These are phyloP conservation scores for Leptobrachium leishanense DNA, from an alignment of 2,113 vertebrate species.

Conservation along the genomic window DNA sequence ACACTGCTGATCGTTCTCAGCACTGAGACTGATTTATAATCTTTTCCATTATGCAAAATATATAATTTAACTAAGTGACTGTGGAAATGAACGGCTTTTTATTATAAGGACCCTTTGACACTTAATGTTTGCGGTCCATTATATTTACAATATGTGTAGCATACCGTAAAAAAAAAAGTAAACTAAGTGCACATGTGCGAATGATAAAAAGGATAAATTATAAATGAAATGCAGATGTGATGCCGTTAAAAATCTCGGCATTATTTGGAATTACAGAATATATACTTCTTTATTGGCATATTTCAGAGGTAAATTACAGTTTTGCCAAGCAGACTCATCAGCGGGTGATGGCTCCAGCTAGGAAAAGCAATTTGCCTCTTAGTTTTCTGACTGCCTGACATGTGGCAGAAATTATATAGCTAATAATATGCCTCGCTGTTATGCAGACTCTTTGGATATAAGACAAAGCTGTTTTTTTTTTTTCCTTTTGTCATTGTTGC, in stretches of 20 bases:
- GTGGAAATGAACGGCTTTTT: too few relatives aligned
- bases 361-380: slow-evolving; percentile 37
- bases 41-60: too few relatives aligned
- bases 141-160: too few relatives aligned
- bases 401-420: slow-evolving; percentile 21
- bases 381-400: slow-evolving; percentile 27
- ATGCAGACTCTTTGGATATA: slow-evolving; percentile 23
- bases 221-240: not conserved
- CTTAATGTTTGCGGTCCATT: too few relatives aligned
- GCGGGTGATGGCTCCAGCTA: slow-evolving; percentile 27
- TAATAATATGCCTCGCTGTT: slow-evolving; percentile 18
- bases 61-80: too few relatives aligned
- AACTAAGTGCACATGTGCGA: too few relatives aligned
- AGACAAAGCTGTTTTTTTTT: not conserved
- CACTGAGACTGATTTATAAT: too few relatives aligned
- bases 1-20: too few relatives aligned
- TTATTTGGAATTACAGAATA: slow-evolving; percentile 6
- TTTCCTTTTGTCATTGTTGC: too few relatives aligned
- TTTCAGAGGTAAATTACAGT: slow-evolving; percentile 38
- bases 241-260: not conserved
- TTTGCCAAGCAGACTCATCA: slow-evolving; percentile 9
- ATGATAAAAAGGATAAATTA: not conserved
- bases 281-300: slow-evolving; percentile 8
- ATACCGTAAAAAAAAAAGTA: too few relatives aligned
- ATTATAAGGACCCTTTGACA: too few relatives aligned